Conservation (phyloP, 2,113 vertebrate species). For the Syngnathus typhle region DNA sequence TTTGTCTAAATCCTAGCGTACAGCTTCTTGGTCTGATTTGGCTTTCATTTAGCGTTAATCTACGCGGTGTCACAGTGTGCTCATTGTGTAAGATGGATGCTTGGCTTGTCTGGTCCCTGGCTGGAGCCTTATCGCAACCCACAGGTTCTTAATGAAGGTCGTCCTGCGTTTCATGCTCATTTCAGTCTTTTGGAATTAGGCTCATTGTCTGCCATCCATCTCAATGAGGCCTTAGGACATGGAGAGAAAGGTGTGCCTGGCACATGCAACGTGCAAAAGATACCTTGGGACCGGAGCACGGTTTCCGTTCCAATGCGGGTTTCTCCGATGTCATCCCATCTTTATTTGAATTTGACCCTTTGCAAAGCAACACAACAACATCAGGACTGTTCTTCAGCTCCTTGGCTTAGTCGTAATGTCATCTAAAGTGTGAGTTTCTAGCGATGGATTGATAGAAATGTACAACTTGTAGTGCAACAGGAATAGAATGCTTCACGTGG, state of each 20-base stretch:
- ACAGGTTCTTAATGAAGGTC: slow-evolving; percentile 57
- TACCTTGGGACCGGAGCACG: too few relatives aligned
- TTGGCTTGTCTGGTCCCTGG: slow-evolving; percentile 36
- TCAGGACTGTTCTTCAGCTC: neutral
- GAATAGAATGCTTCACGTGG: slow-evolving; percentile 37
- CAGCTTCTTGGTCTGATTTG: slow-evolving; percentile 46
- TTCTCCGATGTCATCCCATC: neutral
- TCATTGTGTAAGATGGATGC: slow-evolving; percentile 62
- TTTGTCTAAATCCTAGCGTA: slow-evolving; percentile 13
- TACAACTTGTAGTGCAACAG: neutral
- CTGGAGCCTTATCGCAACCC: slow-evolving; percentile 62
- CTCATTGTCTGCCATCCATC: slow-evolving; percentile 26
- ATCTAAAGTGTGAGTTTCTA: neutral
- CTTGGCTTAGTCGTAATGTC: neutral
- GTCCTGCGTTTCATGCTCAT: slow-evolving; percentile 59
- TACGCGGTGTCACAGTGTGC: slow-evolving; percentile 48
- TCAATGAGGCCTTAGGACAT: slow-evolving; percentile 13
- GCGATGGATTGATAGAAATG: neutral
- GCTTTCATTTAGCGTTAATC: slow-evolving; percentile 69
- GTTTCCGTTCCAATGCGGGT: too few relatives aligned
- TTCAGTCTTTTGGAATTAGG: slow-evolving; percentile 37
- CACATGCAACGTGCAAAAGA: too few relatives aligned
- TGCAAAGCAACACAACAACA: neutral
- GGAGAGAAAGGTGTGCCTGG: slow-evolving; percentile 1
- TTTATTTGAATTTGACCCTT: neutral